A percentile compares a stretch with the other conserved stretches of the same genome.
These are phyloP conservation scores for Oophaga pumilio DNA, from an alignment of 2,113 vertebrate genomes.

Conservation along the genomic window DNA sequence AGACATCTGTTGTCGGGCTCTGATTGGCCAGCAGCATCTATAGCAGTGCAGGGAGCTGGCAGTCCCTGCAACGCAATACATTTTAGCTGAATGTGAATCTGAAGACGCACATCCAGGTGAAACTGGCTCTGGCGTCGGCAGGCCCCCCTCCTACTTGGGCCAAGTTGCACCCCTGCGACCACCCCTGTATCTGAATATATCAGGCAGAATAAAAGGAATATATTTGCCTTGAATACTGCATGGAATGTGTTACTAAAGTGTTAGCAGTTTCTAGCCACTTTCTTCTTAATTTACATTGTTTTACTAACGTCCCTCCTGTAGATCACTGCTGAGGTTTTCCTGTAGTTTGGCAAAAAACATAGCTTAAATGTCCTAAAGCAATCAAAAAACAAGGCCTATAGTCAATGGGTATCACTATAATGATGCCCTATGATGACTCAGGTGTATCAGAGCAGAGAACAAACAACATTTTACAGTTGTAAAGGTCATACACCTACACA, in stretches of 20 bases:
- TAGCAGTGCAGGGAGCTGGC: too few species aligned
- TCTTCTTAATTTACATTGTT: neutral
- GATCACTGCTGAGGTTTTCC: neutral
- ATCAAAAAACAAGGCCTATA: neutral
- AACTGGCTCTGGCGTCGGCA: too few species aligned
- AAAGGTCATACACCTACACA: conserved; percentile 23
- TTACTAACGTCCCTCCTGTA: neutral
- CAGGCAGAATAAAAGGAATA: neutral
- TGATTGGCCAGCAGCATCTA: too few species aligned
- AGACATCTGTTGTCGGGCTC: too few species aligned
- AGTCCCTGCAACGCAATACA: too few species aligned
- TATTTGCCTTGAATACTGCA: neutral
- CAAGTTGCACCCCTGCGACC: too few species aligned
- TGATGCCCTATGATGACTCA: neutral
- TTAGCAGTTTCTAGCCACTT: neutral
- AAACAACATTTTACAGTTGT: neutral
- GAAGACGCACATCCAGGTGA: too few species aligned
- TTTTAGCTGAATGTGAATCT: too few species aligned
- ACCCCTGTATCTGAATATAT: neutral
- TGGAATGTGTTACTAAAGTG: neutral
- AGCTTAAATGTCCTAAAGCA: neutral
- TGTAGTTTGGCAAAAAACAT: neutral
- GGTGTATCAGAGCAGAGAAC: neutral
- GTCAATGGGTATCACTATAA: neutral
- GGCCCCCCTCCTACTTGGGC: too few species aligned